Conservation (phyloP, 2,797 vertebrate species). For the Arnoldichthys spilopterus region DNA sequence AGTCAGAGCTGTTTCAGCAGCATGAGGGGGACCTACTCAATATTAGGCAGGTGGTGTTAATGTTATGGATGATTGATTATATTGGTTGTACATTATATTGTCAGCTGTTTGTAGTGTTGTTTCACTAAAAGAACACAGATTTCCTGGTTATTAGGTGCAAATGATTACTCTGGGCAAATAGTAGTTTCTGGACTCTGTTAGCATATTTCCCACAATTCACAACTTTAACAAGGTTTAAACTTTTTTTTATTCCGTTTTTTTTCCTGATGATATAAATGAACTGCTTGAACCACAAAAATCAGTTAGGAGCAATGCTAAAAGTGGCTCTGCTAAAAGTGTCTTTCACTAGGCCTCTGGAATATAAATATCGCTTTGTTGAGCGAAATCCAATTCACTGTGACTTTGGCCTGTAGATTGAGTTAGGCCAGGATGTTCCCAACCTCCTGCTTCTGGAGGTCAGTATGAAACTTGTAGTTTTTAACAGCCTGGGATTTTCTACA, state of each 20-base stretch:
- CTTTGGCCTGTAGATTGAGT: neutral
- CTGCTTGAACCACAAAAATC: neutral
- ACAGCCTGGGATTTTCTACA: constrained; percentile 26
- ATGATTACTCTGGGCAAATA: no score
- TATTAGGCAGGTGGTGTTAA: no score
- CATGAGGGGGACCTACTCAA: no score
- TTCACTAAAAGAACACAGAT: neutral
- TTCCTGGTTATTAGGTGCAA: neutral
- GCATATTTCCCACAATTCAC: neutral
- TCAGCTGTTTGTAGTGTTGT: neutral
- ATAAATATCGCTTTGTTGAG: neutral
- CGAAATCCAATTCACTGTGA: neutral
- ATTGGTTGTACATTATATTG: no score
- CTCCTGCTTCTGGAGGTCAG: neutral
- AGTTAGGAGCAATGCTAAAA: neutral
- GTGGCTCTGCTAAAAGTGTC: neutral
- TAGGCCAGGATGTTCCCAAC: constrained; percentile 1
- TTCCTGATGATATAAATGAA: neutral
- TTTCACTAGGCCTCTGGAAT: neutral
- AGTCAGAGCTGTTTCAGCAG: no score
- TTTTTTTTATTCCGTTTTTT: neutral
- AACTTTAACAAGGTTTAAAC: neutral
- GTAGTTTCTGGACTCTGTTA: neutral
- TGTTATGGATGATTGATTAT: no score
- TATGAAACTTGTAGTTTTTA: constrained; percentile 27